phyloP scores from a whole-genome alignment of 2,797 vertebrate species.

The Ceryle rudis region DNA sequence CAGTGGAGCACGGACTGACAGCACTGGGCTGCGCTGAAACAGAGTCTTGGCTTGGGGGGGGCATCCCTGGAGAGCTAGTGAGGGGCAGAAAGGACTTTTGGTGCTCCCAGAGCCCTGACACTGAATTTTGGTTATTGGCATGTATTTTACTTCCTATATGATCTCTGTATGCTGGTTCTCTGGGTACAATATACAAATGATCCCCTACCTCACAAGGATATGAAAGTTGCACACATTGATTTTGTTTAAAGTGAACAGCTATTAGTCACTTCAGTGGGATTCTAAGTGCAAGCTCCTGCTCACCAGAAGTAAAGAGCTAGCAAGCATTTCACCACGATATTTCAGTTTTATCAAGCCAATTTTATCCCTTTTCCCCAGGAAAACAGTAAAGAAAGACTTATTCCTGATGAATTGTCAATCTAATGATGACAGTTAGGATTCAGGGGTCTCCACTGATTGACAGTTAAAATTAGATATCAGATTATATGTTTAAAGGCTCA shows the following conservation, averaged over 20 bases:
- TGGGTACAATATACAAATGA: fast-evolving
- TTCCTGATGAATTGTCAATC: neutral
- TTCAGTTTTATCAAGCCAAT: neutral
- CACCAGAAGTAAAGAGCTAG: neutral
- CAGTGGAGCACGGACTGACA: fast-evolving
- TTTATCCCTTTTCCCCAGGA: neutral
- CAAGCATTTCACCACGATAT: neutral
- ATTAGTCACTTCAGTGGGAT: neutral
- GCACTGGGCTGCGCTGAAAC: fast-evolving
- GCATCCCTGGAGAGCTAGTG: fast-evolving
- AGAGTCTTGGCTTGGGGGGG: fast-evolving
- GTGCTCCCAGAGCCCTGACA: neutral
- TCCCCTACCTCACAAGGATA: neutral
- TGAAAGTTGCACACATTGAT: neutral
- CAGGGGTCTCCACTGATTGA: neutral
- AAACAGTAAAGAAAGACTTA: neutral
- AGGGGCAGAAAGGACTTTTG: neutral
- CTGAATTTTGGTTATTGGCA: neutral
- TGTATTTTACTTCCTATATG: neutral
- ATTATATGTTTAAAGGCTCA: neutral
- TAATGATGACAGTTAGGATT: neutral
- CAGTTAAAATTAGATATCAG: neutral
- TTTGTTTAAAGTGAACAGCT: neutral
- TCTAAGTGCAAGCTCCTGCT: neutral
- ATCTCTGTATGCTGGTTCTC: neutral